Evolutionary conservation across 2,113 vertebrate genomes (phyloP).

Genomic region (Oncorhynchus kisutch): DNA sequence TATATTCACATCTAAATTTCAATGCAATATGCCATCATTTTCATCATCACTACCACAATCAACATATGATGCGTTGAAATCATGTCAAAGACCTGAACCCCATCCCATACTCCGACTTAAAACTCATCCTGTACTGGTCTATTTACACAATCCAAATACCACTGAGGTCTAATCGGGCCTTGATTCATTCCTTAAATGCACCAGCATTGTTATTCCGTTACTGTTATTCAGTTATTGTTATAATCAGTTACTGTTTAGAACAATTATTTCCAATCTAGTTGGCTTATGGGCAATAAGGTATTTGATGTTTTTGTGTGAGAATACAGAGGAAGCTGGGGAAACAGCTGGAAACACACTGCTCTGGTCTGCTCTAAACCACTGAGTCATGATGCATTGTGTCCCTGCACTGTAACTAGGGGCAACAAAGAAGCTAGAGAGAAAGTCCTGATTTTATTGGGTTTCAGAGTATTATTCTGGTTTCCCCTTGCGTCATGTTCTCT

Average conservation of each 20-base stretch:
- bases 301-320: conserved; percentile 10
- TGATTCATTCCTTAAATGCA: neutral
- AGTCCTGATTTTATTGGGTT: conserved; percentile 11
- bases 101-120: no score
- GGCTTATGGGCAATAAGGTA: neutral
- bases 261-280: neutral
- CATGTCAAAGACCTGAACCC: no score
- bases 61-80: no score
- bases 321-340: conserved; percentile 24
- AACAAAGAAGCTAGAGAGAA: neutral
- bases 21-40: no score
- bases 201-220: neutral
- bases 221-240: neutral
- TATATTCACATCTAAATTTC: no score
- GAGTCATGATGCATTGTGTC: conserved; percentile 32
- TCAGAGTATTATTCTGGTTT: neutral
- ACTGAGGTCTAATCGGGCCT: no score
- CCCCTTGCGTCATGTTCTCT: neutral
- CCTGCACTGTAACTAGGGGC: conserved; percentile 3
- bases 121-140: no score
- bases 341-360: conserved; percentile 20
- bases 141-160: no score
- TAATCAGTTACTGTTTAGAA: neutral
- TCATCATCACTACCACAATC: no score
- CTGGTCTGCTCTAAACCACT: conserved; percentile 1